Evolutionary conservation across 2,888 invertebrate genomes (phyloP).

Genomic region (Gibbula magus): DNA sequence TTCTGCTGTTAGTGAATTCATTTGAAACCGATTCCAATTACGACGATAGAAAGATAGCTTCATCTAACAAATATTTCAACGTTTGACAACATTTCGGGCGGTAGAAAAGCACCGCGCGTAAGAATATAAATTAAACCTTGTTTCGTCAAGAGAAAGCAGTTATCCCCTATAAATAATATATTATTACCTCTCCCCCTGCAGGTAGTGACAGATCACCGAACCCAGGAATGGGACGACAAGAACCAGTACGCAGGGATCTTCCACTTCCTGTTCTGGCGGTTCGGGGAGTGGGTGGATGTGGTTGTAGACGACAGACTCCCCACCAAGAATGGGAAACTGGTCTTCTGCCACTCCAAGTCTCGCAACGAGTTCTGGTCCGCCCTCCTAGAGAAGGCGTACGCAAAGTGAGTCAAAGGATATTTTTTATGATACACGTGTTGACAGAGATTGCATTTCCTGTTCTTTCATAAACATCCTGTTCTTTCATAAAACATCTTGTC

Average conservation of each 20-base stretch:
- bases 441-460: not conserved
- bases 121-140: not conserved
- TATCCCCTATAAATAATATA: not conserved
- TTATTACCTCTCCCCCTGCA: conserved; percentile 47
- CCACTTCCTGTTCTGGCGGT: conserved; percentile 79
- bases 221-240: conserved; percentile 74
- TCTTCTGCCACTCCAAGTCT: conserved; percentile 78
- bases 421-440: not conserved
- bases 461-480: no score
- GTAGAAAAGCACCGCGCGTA: no score
- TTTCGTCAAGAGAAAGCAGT: not conserved
- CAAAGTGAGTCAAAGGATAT: conserved; percentile 76
- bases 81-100: no score
- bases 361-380: conserved; percentile 80
- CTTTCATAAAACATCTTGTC: no score
- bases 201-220: conserved; percentile 79
- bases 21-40: no score
- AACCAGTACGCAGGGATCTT: conserved; percentile 78
- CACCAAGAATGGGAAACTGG: conserved; percentile 78
- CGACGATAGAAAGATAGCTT: no score
- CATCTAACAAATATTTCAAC: no score
- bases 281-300: conserved; percentile 79
- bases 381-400: conserved; percentile 80
- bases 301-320: conserved; percentile 79
- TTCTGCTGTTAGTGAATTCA: no score